Evolutionary conservation across 2,113 vertebrate species (phyloP).

Genomic region (Leptodactylus fuscus): DNA sequence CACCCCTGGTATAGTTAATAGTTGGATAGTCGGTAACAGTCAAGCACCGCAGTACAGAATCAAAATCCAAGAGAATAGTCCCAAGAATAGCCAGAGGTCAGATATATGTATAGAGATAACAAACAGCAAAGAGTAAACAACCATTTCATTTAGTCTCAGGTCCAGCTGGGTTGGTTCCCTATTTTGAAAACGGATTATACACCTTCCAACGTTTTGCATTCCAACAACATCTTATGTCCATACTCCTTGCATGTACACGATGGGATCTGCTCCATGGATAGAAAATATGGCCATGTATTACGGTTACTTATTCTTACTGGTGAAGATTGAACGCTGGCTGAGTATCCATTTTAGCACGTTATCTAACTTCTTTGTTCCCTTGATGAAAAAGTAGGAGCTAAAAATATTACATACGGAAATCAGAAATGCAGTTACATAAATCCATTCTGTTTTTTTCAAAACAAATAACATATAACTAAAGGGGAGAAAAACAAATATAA

Average conservation of each 20-base stretch:
- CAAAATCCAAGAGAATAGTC: no score
- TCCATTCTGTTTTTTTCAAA: neutral
- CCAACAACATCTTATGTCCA: neutral
- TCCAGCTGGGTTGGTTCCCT: no score
- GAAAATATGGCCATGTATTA: neutral
- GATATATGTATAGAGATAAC: no score
- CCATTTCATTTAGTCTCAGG: no score
- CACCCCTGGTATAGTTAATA: no score
- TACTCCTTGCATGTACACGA: neutral
- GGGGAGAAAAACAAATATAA: neutral
- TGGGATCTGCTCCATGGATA: neutral
- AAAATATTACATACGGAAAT: neutral
- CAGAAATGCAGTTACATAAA: neutral
- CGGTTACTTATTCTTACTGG: neutral
- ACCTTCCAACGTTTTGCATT: no score
- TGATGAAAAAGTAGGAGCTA: conserved; percentile 2
- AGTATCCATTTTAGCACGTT: neutral
- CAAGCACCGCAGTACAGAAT: no score
- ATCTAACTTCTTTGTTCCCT: conserved; percentile 22
- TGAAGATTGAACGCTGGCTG: neutral
- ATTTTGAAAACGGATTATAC: conserved; percentile 17
- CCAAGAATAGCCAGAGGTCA: no score
- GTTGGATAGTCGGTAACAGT: no score
- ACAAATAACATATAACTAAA: neutral
- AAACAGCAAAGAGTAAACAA: no score